Evolutionary conservation across 2,888 invertebrate genomes (phyloP).

Genomic region (Pandemis corylana): DNA sequence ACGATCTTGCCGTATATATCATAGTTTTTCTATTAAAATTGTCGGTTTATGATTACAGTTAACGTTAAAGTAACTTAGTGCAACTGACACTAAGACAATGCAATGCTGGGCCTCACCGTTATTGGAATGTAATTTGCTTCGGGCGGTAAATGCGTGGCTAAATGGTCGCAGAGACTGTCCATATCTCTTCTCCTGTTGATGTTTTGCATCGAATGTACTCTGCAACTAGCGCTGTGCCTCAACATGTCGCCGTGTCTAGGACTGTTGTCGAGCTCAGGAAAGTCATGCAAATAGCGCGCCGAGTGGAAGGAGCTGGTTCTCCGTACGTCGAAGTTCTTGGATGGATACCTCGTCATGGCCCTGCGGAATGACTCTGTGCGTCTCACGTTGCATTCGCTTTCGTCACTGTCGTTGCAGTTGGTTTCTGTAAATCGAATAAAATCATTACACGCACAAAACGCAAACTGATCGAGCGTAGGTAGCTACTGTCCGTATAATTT

Average conservation of each 20-base stretch:
- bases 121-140: constrained; percentile 71
- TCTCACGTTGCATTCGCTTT: constrained; percentile 76
- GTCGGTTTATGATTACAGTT: too few relatives aligned
- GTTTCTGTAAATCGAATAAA: constrained; percentile 65
- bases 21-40: too few relatives aligned
- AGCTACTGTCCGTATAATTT: too few relatives aligned
- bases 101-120: constrained; percentile 61
- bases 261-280: constrained; percentile 56
- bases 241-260: constrained; percentile 57
- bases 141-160: constrained; percentile 73
- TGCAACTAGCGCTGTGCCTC: constrained; percentile 63
- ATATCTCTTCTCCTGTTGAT: constrained; percentile 72
- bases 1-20: too few relatives aligned
- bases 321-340: constrained; percentile 70
- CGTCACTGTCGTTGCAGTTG: constrained; percentile 79
- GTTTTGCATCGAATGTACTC: constrained; percentile 78
- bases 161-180: constrained; percentile 74
- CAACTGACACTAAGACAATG: not conserved
- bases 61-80: too few relatives aligned
- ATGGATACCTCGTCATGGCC: constrained; percentile 61
- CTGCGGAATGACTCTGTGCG: constrained; percentile 75
- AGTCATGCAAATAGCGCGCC: constrained; percentile 68
- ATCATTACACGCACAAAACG: not conserved
- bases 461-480: too few relatives aligned
- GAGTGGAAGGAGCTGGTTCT: constrained; percentile 77